These are phyloP conservation scores for Liopterus haemorrhoidalis DNA, from an alignment of 2,888 invertebrate species.

Conservation along the genomic window DNA sequence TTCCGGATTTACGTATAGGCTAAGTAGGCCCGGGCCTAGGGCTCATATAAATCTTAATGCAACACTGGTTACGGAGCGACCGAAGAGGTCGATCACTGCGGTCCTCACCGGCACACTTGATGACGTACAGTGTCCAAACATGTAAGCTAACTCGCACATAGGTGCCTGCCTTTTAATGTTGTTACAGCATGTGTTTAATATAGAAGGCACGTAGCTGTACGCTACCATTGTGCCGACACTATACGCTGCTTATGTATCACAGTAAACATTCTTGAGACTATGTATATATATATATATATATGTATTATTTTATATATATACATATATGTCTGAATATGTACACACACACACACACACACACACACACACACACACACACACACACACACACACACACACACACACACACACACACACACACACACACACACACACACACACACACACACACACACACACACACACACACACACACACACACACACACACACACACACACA, in stretches of 20 bases:
- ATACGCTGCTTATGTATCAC: constrained; percentile 46
- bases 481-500: no score
- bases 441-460: no score
- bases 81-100: no score
- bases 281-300: constrained; percentile 19
- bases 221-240: constrained; percentile 41
- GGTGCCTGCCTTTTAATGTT: constrained; percentile 46
- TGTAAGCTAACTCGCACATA: constrained; percentile 40
- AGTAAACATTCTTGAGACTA: constrained; percentile 43
- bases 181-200: constrained; percentile 45
- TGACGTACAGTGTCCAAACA: constrained; percentile 28
- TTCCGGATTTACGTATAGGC: no score
- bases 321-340: background rate
- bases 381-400: no score
- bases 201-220: constrained; percentile 43
- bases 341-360: background rate
- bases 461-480: no score
- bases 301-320: background rate
- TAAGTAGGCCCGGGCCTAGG: no score
- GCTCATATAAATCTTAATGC: no score
- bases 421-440: no score
- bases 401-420: no score
- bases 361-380: constrained; percentile 5
- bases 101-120: constrained; percentile 16
- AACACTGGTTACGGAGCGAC: constrained; percentile 3